Evolutionary conservation across 2,888 invertebrate species (phyloP).

Genomic region (Gnatocerus cornutus): DNA sequence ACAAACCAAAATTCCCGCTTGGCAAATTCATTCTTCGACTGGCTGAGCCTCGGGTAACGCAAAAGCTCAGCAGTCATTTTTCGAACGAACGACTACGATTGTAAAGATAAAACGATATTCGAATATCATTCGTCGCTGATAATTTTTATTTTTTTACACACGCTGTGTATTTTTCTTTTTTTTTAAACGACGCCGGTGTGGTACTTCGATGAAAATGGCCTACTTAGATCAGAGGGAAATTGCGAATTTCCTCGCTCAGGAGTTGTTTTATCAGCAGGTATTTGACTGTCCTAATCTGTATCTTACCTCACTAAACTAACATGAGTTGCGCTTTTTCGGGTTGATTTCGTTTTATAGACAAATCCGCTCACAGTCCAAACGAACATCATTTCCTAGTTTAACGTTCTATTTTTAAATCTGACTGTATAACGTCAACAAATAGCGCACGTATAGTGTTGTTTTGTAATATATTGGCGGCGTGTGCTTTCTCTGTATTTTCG

Average conservation of each 20-base stretch:
- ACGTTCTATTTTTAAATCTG: conserved; percentile 57
- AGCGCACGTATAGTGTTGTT: conserved; percentile 38
- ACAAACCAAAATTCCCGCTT: conserved; percentile 68
- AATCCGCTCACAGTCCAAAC: conserved; percentile 8
- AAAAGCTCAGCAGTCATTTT: conserved; percentile 56
- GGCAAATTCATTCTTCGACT: conserved; percentile 68
- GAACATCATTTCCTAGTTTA: conserved; percentile 53
- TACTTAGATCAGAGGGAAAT: conserved; percentile 88
- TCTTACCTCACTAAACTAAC: neutral
- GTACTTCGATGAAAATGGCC: conserved; percentile 62
- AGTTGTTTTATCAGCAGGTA: conserved; percentile 86
- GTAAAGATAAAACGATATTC: conserved; percentile 53
- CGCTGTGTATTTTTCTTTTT: conserved; percentile 53
- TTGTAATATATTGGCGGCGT: conserved; percentile 41
- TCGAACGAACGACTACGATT: conserved; percentile 66
- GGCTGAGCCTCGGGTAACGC: conserved; percentile 66
- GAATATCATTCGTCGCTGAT: conserved; percentile 54
- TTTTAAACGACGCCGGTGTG: conserved; percentile 50
- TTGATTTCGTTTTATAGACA: neutral
- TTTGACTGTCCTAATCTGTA: conserved; percentile 29
- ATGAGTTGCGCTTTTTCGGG: too few species aligned
- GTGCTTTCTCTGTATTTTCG: conserved; percentile 31
- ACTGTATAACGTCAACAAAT: conserved; percentile 53
- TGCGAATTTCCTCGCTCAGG: conserved; percentile 88
- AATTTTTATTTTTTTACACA: conserved; percentile 38